Evolutionary conservation across 2,113 vertebrate species (phyloP).

Genomic region (Urocolius indicus): DNA sequence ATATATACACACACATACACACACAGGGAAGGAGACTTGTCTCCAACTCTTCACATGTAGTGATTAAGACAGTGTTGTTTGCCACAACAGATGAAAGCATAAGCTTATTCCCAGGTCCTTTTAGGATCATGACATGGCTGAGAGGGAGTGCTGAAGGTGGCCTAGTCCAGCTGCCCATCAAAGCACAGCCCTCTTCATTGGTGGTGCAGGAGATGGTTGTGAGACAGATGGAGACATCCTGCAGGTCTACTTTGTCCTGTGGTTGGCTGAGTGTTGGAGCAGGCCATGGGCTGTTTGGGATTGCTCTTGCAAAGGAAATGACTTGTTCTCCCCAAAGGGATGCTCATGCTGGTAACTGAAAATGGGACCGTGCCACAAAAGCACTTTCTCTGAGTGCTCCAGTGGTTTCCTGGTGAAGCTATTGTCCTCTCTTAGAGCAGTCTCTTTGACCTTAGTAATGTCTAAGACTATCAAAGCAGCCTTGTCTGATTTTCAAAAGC

Average conservation of each 20-base stretch:
- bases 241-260: fast-evolving
- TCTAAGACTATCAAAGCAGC: background rate
- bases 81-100: background rate
- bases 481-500: background rate
- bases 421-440: background rate
- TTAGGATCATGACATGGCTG: background rate
- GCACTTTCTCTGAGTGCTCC: fast-evolving
- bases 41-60: background rate
- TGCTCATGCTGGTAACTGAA: background rate
- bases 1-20: background rate
- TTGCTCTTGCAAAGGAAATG: background rate
- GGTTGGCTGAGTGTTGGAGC: background rate
- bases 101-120: background rate
- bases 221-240: background rate
- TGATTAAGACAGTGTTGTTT: background rate
- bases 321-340: background rate
- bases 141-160: background rate
- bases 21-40: background rate
- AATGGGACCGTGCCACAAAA: background rate
- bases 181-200: background rate
- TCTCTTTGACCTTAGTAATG: background rate
- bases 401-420: background rate
- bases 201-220: background rate
- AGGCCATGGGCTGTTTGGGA: background rate
- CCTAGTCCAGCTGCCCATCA: background rate